Conservation (phyloP, 2,113 vertebrate genomes). For the Potamarius usumacintae region DNA sequence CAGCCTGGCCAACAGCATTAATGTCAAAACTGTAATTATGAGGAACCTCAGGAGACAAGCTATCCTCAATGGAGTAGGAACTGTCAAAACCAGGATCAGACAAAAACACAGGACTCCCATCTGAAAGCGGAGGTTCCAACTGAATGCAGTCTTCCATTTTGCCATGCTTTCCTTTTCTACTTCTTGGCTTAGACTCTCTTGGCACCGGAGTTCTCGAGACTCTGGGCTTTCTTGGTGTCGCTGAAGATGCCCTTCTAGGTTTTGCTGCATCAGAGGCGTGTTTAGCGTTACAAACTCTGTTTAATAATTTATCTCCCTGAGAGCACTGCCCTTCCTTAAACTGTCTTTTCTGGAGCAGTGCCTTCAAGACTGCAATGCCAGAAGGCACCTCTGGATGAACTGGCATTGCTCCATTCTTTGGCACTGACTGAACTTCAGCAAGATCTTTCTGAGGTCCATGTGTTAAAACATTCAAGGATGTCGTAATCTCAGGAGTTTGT, state of each 20-base stretch:
- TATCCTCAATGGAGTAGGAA: constrained; percentile 93
- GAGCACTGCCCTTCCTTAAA: constrained; percentile 71
- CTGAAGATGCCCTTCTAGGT: constrained; percentile 72
- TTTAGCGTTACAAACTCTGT: constrained; percentile 62
- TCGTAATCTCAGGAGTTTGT: constrained; percentile 66
- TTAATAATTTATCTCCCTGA: constrained; percentile 62
- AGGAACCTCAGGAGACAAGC: constrained; percentile 87
- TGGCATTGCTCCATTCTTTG: constrained; percentile 69
- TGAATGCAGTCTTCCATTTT: constrained; percentile 70
- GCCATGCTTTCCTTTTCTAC: constrained; percentile 71
- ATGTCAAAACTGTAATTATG: constrained; percentile 97
- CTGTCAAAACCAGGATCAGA: constrained; percentile 90
- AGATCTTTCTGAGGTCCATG: constrained; percentile 29
- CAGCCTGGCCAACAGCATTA: constrained; percentile 86
- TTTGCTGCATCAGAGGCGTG: constrained; percentile 66
- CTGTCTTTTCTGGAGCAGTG: constrained; percentile 89
- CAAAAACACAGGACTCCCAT: constrained; percentile 80
- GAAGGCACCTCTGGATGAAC: constrained; percentile 79
- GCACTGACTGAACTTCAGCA: constrained; percentile 46
- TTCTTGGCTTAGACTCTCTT: constrained; percentile 78
- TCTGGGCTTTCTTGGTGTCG: constrained; percentile 78
- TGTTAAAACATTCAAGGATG: constrained; percentile 58
- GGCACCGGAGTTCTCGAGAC: constrained; percentile 72
- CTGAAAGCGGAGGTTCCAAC: constrained; percentile 71
- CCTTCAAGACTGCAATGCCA: constrained; percentile 88